These are phyloP conservation scores for Leucoraja erinaceus DNA, from an alignment of 2,113 vertebrate genomes.

Conservation along the genomic window DNA sequence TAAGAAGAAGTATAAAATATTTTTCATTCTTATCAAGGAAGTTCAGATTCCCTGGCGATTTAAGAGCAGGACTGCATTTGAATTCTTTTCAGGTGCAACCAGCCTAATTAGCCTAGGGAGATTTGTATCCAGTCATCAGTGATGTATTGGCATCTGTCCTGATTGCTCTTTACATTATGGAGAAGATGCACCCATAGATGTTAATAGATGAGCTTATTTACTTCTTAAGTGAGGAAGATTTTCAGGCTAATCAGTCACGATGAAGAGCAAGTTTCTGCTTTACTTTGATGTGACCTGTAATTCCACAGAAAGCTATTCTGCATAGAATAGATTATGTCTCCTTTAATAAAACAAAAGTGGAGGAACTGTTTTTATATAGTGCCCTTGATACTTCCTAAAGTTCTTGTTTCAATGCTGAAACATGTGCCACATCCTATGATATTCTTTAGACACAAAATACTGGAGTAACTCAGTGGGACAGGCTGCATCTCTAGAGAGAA, in stretches of 20 bases:
- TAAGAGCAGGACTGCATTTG: background rate
- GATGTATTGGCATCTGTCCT: background rate
- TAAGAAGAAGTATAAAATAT: background rate
- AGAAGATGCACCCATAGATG: background rate
- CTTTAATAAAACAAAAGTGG: background rate
- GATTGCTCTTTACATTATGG: background rate
- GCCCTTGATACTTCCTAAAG: background rate
- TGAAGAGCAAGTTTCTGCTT: background rate
- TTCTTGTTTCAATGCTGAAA: background rate
- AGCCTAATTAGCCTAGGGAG: background rate
- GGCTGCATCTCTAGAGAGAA: no score
- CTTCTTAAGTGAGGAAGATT: background rate
- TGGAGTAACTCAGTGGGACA: no score
- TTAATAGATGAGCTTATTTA: background rate
- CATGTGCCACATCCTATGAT: background rate
- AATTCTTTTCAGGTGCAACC: background rate
- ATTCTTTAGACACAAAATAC: background rate
- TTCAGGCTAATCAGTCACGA: background rate
- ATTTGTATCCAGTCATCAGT: background rate
- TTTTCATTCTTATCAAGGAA: background rate
- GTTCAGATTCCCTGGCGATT: background rate
- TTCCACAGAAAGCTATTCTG: background rate
- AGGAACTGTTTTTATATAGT: background rate
- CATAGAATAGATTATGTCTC: background rate
- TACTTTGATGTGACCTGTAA: background rate